These are phyloP conservation scores for Python bivittatus DNA, from an alignment of 2,113 vertebrate genomes.

Conservation along the genomic window DNA sequence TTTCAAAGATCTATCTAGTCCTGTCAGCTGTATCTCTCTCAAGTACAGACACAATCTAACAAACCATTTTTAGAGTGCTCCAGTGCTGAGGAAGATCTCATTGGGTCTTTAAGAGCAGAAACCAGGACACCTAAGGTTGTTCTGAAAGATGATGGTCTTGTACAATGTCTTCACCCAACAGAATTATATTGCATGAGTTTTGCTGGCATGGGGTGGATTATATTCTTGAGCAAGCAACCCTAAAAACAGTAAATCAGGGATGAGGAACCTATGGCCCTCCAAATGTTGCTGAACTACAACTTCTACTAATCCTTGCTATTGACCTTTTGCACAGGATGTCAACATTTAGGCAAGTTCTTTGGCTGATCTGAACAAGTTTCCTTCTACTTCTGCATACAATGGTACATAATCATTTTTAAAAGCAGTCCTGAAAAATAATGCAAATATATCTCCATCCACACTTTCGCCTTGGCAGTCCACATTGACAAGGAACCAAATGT, in stretches of 20 bases:
- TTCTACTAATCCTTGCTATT: not conserved
- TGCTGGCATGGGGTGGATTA: not conserved
- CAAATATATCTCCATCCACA: not conserved
- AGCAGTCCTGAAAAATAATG: not conserved
- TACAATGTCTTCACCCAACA: not conserved
- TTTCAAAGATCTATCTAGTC: not conserved
- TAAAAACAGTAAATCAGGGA: not conserved
- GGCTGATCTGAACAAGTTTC: not conserved
- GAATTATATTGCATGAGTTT: not conserved
- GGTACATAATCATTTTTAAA: not conserved
- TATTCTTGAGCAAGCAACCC: not conserved
- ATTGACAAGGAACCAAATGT: not conserved
- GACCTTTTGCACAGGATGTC: not conserved
- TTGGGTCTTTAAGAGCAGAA: not conserved
- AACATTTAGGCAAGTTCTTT: not conserved
- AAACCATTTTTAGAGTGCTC: not conserved
- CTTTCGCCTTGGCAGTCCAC: not conserved
- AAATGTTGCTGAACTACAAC: not conserved
- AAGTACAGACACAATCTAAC: not conserved
- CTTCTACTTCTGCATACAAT: not conserved
- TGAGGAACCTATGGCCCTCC: not conserved
- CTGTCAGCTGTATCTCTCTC: not conserved
- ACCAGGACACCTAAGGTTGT: not conserved
- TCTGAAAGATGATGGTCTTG: not conserved
- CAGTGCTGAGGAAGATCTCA: not conserved